Conservation (phyloP, 2,888 invertebrate genomes). For the Dioctria rufipes region DNA sequence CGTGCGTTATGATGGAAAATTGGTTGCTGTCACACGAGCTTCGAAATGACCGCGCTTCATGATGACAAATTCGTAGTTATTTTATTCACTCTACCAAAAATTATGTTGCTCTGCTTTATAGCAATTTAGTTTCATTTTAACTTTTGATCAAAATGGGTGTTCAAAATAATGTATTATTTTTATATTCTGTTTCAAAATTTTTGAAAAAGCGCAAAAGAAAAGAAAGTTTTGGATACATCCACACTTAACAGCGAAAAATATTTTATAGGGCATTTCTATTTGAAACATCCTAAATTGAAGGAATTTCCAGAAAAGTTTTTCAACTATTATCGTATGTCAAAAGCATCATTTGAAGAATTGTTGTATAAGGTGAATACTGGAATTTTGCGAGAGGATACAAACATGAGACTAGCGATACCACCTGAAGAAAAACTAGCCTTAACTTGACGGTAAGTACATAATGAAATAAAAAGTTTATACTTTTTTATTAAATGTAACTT, state of each 20-base stretch:
- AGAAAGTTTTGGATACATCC: slow-evolving; percentile 1
- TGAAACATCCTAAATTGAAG: slow-evolving; percentile 5
- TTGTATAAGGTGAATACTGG: neutral
- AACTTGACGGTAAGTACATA: too few species aligned
- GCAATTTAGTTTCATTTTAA: neutral
- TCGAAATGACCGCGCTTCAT: neutral
- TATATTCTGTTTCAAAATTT: neutral
- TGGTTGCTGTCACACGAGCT: too few species aligned
- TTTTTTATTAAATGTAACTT: too few species aligned
- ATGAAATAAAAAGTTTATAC: too few species aligned
- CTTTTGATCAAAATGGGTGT: slow-evolving; percentile 6
- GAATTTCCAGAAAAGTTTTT: neutral
- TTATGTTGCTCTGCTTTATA: neutral
- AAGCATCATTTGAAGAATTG: slow-evolving; percentile 5
- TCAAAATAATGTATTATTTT: too few species aligned
- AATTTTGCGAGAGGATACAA: neutral
- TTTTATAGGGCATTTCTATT: neutral
- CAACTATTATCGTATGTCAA: too few species aligned
- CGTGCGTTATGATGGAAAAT: too few species aligned
- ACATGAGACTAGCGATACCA: slow-evolving; percentile 6
- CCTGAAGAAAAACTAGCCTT: neutral
- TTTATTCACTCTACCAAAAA: neutral
- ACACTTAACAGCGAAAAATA: neutral
- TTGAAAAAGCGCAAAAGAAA: neutral
- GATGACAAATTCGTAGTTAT: neutral